These are phyloP conservation scores for Cephalotes varians DNA, from an alignment of 2,888 invertebrate species.

Conservation along the genomic window DNA sequence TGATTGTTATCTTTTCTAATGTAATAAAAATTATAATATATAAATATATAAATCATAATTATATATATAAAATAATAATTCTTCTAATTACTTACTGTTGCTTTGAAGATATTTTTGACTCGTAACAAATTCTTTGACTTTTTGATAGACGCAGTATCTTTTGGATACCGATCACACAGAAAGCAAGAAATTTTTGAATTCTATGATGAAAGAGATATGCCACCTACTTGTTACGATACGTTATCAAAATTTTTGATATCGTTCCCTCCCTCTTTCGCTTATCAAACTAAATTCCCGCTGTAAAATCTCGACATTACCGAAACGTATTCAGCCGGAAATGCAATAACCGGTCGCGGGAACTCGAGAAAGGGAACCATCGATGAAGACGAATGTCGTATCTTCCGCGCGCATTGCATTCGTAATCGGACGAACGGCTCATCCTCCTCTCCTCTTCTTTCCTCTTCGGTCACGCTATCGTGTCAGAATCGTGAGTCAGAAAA, in stretches of 20 bases:
- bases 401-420: conserved; percentile 71
- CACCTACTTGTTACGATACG: not conserved
- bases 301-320: conserved; percentile 6
- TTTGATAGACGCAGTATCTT: not conserved
- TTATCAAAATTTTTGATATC: not conserved
- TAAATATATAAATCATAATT: not conserved
- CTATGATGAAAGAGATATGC: not conserved
- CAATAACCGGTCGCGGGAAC: conserved; percentile 29
- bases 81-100: not conserved
- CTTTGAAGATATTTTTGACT: not conserved
- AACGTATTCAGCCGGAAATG: conserved; percentile 23
- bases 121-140: not conserved
- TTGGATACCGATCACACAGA: not conserved
- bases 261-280: too few relatives aligned
- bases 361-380: conserved; percentile 22
- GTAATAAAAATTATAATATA: not conserved
- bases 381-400: conserved; percentile 34
- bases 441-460: conserved; percentile 40
- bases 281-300: conserved; percentile 3
- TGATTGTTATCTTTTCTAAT: not conserved
- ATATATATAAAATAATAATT: conserved; percentile 9
- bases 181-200: not conserved
- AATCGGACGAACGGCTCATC: conserved; percentile 58
- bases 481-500: conserved; percentile 70
- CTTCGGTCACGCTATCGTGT: conserved; percentile 57